phyloP scores from a whole-genome alignment of 2,113 vertebrate genomes.

The Apteryx owenii region DNA sequence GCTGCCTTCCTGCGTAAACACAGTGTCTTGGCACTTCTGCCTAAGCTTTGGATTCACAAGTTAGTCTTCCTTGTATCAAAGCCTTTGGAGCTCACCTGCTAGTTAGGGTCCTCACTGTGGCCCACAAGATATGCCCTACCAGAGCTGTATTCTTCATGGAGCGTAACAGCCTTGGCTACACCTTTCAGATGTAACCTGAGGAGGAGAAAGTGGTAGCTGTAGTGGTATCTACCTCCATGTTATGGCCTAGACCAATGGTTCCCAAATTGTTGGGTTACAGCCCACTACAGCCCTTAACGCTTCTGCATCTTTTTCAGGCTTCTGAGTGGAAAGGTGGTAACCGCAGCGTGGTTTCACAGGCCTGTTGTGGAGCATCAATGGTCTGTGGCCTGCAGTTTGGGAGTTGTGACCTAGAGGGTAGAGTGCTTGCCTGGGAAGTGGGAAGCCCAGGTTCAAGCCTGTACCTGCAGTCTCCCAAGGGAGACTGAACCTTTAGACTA shows the following conservation, averaged over 20 bases:
- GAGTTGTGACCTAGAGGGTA: neutral
- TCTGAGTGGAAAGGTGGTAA: neutral
- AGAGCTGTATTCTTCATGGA: neutral
- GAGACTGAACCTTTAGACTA: neutral
- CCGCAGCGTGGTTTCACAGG: neutral
- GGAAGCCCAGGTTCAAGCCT: neutral
- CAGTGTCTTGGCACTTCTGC: neutral
- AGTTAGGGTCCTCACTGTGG: neutral
- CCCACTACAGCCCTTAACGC: neutral
- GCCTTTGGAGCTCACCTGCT: neutral
- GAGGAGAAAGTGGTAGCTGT: neutral
- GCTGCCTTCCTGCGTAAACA: neutral
- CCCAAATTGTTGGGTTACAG: neutral
- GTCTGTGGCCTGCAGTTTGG: neutral
- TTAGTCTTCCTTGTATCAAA: neutral
- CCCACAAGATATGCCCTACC: fast-evolving
- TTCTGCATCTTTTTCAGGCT: neutral
- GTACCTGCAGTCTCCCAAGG: neutral
- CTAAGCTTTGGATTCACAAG: neutral
- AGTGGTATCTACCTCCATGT: neutral
- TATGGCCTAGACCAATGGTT: neutral
- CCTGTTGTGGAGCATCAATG: neutral
- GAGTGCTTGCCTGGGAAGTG: neutral
- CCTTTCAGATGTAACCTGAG: neutral
- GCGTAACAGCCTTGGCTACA: neutral